Evolutionary conservation across 2,888 invertebrate genomes (phyloP).

Genomic region (Cylloceria caligata): DNA sequence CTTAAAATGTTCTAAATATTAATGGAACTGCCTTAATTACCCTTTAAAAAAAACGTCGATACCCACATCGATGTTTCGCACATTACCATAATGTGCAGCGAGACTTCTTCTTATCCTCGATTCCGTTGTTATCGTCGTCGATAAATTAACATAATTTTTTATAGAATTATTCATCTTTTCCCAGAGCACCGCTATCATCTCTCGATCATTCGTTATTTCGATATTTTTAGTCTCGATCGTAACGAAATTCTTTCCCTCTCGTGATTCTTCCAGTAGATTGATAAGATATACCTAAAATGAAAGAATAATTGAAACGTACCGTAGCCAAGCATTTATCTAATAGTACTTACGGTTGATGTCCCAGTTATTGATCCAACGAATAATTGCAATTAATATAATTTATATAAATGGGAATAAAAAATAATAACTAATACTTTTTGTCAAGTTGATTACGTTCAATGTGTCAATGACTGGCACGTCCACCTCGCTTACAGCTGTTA

Average conservation of each 20-base stretch:
- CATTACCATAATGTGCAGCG: constrained; percentile 69
- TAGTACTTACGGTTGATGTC: background rate
- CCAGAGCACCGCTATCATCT: constrained; percentile 39
- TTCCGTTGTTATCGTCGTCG: constrained; percentile 57
- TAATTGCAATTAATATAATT: background rate
- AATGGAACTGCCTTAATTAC: constrained; percentile 67
- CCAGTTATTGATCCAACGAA: background rate
- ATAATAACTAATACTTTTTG: background rate
- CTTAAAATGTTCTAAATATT: background rate
- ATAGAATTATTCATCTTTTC: constrained; percentile 41
- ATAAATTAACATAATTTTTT: constrained; percentile 9
- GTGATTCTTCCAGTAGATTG: constrained; percentile 67
- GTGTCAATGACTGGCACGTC: constrained; percentile 3
- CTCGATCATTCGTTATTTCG: constrained; percentile 19
- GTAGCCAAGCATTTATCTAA: too few species aligned
- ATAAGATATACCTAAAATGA: constrained; percentile 73
- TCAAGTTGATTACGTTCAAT: background rate
- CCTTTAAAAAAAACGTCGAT: constrained; percentile 74
- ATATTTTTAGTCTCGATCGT: background rate
- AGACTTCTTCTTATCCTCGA: constrained; percentile 66
- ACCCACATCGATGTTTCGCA: constrained; percentile 72
- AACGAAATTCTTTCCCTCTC: background rate
- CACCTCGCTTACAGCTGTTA: background rate
- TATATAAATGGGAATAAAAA: background rate
- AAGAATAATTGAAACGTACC: constrained; percentile 20